Evolutionary conservation across 2,113 vertebrate genomes (phyloP), one percentile per base, ranked within the genome.

Genomic region (Zeus faber): DNA sequence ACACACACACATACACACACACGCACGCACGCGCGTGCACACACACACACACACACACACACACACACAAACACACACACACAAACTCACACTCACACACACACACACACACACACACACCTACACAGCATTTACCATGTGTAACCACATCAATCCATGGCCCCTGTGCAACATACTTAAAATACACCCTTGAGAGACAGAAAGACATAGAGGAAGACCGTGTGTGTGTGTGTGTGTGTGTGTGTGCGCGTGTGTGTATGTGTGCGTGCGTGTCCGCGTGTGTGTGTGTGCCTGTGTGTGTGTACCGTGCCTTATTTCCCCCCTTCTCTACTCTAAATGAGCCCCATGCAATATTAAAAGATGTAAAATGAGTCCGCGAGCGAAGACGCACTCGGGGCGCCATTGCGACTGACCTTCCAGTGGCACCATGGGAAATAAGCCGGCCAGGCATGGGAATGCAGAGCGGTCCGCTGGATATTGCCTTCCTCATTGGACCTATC

Each of bases 341-440:
- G 88, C 86, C 80, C 88, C 93, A 94, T 95, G 91, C 92, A 96
- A 95, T 94, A 96, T 96, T 95, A 91, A 96, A 91, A 79, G 70
- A 84, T 74, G 70, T 76, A 76, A 81, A 85, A 82, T 79, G 59
- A 80, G 77, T 74, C 62, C 70, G 67, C 7, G 45, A 71, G 68
- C 14, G 35, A 74, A 51, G 68, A 72, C 60, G 44, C 8, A 52
- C 70, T 74, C 18, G 44, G 55, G 80, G 64, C 66, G 24, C 58
- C 50, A 35, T 31, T 57, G 55, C 47, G 54, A 65, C 58, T 68
- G 79, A 79, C 81, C 82, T 60, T 62, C 74, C 71, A 54, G 74
- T 54, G 72, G 79, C 72, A 82, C 69, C 83, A 71, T 76, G 83
- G 85, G 82, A 85, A 87, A 87, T 87, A 87, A 87, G 67, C n/a